Conservation (phyloP, 2,797 vertebrate genomes). For the Threskiornis aethiopicus region DNA sequence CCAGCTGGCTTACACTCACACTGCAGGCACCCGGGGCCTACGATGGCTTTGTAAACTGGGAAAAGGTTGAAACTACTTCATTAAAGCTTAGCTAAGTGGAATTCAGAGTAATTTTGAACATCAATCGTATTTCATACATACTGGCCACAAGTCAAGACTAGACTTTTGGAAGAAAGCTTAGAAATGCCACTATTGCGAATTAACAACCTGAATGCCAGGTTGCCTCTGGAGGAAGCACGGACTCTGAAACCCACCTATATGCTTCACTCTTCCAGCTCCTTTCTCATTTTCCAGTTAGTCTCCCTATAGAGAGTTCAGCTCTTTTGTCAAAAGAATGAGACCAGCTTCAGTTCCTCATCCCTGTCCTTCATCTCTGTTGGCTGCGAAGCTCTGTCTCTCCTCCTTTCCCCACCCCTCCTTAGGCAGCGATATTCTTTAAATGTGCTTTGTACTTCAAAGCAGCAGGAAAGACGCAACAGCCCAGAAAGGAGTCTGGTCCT, state of each 20-base stretch:
- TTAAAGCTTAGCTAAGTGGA: not conserved
- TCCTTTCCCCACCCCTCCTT: not conserved
- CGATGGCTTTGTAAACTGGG: not conserved
- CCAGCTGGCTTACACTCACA: not conserved
- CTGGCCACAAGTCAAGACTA: not conserved
- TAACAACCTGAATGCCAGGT: not conserved
- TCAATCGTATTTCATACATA: not conserved
- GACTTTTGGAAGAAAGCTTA: not conserved
- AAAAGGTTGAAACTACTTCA: not conserved
- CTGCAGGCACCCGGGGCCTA: not conserved
- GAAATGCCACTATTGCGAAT: not conserved
- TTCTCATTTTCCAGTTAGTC: not conserved
- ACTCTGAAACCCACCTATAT: not conserved
- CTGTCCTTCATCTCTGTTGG: not conserved
- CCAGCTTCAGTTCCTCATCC: not conserved
- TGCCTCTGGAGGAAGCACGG: not conserved
- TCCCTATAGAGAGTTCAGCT: not conserved
- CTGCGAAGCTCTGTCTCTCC: not conserved
- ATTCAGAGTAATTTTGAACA: not conserved
- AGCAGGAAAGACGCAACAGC: not conserved
- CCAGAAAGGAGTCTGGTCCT: not conserved
- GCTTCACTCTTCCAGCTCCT: not conserved
- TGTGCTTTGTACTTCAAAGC: not conserved
- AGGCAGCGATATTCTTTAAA: not conserved
- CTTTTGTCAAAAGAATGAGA: not conserved